phyloP scores from a whole-genome alignment of 2,113 vertebrate genomes.

The Heptranchias perlo region DNA sequence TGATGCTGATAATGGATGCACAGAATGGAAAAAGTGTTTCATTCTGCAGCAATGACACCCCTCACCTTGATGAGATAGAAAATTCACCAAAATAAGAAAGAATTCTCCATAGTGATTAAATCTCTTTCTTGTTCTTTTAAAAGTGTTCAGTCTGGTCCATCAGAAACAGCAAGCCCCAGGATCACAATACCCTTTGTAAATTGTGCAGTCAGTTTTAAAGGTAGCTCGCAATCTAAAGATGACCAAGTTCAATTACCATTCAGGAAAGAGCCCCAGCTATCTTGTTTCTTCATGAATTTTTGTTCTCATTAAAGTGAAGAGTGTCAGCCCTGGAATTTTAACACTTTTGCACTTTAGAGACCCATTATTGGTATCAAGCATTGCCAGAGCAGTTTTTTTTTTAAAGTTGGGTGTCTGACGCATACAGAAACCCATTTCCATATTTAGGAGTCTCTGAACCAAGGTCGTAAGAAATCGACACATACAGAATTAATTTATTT shows the following conservation, averaged over 20 bases:
- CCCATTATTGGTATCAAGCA: background rate
- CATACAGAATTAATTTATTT: too few relatives aligned
- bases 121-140: background rate
- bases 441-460: too few relatives aligned
- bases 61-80: background rate
- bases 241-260: background rate
- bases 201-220: background rate
- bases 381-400: background rate
- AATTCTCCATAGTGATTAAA: background rate
- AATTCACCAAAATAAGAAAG: background rate
- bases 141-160: background rate
- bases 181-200: background rate
- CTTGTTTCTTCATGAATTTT: background rate
- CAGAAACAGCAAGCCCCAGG: background rate
- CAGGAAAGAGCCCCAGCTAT: background rate
- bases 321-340: background rate
- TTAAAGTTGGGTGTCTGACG: background rate
- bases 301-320: background rate
- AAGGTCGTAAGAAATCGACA: too few relatives aligned
- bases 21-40: background rate
- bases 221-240: background rate
- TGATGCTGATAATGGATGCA: background rate
- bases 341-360: background rate
- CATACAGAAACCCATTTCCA: too few relatives aligned
- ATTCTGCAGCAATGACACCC: background rate